Percentiles rank a stretch among this genome's conserved stretches.
Conservation (phyloP, 1,140 invertebrate genomes). For the Microplitis demolitor region DNA sequence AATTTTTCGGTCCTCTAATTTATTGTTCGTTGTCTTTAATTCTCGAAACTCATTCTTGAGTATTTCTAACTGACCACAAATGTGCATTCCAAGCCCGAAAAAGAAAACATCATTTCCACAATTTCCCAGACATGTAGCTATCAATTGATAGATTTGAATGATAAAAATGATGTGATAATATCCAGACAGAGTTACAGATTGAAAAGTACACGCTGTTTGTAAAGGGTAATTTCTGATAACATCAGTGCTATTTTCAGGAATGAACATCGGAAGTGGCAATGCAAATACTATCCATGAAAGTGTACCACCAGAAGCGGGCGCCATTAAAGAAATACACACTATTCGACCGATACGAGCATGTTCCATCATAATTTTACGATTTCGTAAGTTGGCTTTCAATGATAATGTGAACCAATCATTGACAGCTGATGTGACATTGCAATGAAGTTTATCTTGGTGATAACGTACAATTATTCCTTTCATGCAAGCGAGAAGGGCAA, state of each 20-base stretch:
- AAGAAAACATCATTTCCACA: slow-evolving; percentile 36
- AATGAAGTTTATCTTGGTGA: slow-evolving; percentile 15
- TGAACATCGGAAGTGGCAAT: slow-evolving; percentile 24
- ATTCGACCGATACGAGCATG: slow-evolving; percentile 26
- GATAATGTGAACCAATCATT: slow-evolving; percentile 24
- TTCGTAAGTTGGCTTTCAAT: not conserved
- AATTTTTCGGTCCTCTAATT: not conserved
- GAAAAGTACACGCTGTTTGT: slow-evolving; percentile 30
- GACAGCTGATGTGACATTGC: slow-evolving; percentile 24
- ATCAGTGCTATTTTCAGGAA: slow-evolving; percentile 22
- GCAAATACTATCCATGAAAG: slow-evolving; percentile 30
- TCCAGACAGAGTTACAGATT: not conserved
- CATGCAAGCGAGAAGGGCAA: slow-evolving; percentile 24
- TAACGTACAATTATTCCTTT: slow-evolving; percentile 28
- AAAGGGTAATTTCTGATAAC: slow-evolving; percentile 27
- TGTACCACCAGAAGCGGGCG: slow-evolving; percentile 26
- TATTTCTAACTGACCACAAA: slow-evolving; percentile 35
- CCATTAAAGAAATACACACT: slow-evolving; percentile 30
- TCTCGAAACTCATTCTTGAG: slow-evolving; percentile 19
- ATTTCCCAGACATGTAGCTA: slow-evolving; percentile 30
- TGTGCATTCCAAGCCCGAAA: slow-evolving; percentile 33
- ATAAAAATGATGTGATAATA: slow-evolving; percentile 29
- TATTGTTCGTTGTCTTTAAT: not conserved
- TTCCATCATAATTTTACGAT: slow-evolving; percentile 29
- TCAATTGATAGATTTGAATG: slow-evolving; percentile 30